A percentile compares a stretch with the other conserved stretches of the same genome.
Conservation (phyloP, 2,888 invertebrate species). For the Hirtodrosophila cameraria region DNA sequence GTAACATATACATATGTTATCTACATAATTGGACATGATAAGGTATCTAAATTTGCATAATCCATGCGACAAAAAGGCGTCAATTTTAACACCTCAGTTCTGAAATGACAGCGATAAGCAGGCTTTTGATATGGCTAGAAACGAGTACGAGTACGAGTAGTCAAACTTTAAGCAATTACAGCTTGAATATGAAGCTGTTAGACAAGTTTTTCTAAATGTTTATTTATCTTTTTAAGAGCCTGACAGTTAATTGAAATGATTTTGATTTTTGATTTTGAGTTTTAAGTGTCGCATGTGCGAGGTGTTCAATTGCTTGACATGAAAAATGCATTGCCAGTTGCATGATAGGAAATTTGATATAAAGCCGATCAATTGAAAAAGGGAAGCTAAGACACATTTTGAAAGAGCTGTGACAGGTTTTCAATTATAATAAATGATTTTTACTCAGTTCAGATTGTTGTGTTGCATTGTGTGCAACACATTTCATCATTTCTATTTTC, state of each 20-base stretch:
- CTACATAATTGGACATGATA: conserved; percentile 41
- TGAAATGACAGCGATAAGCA: conserved; percentile 16
- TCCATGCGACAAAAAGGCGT: conserved; percentile 39
- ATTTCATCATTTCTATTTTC: conserved; percentile 57
- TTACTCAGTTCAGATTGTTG: not conserved
- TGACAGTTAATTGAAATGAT: conserved; percentile 25
- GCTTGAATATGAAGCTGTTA: conserved; percentile 29
- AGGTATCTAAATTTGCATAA: conserved; percentile 45
- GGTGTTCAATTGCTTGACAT: conserved; percentile 67
- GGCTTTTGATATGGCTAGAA: not conserved
- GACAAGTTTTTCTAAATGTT: conserved; percentile 34
- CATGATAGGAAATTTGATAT: conserved; percentile 23
- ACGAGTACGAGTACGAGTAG: not conserved
- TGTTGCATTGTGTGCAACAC: conserved; percentile 7
- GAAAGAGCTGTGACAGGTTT: conserved; percentile 30
- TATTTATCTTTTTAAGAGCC: conserved; percentile 5
- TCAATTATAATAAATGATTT: conserved; percentile 31
- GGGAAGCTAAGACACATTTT: conserved; percentile 20
- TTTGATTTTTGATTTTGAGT: too few relatives aligned
- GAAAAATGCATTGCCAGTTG: conserved; percentile 51
- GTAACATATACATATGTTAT: conserved; percentile 10
- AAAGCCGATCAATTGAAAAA: conserved; percentile 44
- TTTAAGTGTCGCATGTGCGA: conserved; percentile 43
- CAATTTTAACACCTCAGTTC: conserved; percentile 36
- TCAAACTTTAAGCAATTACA: conserved; percentile 1